Base-by-base conservation (phyloP, 2,888 invertebrate genomes). In the Linyphia triangularis region DNA sequence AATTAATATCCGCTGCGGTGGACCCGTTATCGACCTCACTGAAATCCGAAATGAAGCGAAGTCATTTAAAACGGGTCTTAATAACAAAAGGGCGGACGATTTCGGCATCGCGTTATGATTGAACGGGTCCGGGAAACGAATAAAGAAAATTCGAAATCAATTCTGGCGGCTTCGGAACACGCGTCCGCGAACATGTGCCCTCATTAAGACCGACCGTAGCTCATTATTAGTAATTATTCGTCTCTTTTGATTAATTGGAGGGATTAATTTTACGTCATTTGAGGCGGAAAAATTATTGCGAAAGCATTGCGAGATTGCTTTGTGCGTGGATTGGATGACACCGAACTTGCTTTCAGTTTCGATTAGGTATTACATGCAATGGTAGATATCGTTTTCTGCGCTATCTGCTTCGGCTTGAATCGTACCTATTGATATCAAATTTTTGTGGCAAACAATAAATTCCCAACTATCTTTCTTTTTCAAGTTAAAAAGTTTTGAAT, bases 31-130 rank as follows among this genome's bases (percentile, higher is more conserved):
- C 69, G 81, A 70, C 37, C 22, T 10, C 70, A 16, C 10, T 24
- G 30, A 51, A 77, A 77, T 77, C 63, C 67, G 65, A 84, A 84
- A 67, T 43, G 83, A 69, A 83, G 65, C 57, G 65, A 81, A 77
- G 77, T 85, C 84, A 85, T 85, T 85, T 69, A 85, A 77, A 67
- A 69, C 69, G 81, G 51, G 77, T 77, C 77, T 85, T 77, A 85
- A 77, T 85, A 85, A 85, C 63, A 85, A 85, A 19, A 69, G 37
- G 78, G 65, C n/a, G 81, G 61, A 61, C 24, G 65, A 69, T 85
- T 85, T 51, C 65, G 73, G 63, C 43, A 83, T 72, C 63, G 33
- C 77, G 73, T 67, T 59, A 67, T 77, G 84, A 77, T 33, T 75
- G 77, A 85, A 77, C 57, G 28, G 37, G 70, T 72, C 40, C 3